Evolutionary conservation across 2,113 vertebrate genomes (phyloP).

Genomic region (Pangasianodon hypophthalmus): DNA sequence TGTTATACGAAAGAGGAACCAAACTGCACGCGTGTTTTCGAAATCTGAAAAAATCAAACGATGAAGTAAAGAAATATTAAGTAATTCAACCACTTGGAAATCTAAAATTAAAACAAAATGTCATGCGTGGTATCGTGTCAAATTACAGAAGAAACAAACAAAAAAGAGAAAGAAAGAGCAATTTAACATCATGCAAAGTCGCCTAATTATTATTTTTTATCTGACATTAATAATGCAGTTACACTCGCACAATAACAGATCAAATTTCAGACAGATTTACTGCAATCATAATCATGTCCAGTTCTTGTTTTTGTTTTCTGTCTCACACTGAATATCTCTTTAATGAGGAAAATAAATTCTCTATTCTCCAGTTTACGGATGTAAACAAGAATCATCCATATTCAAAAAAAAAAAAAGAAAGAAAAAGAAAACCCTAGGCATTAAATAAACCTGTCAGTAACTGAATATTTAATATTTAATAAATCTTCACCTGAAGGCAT

Average conservation of each 20-base stretch:
- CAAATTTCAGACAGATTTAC: conserved; percentile 12
- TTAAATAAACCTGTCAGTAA: background rate
- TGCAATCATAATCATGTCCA: background rate
- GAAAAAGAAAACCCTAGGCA: too few relatives aligned
- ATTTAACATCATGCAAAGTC: background rate
- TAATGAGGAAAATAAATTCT: background rate
- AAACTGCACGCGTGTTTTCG: background rate
- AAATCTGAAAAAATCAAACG: background rate
- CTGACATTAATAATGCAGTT: background rate
- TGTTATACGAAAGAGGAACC: background rate
- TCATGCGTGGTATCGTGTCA: background rate
- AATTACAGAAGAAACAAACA: background rate
- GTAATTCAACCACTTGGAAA: background rate
- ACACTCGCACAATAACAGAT: background rate
- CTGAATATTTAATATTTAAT: background rate
- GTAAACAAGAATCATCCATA: background rate
- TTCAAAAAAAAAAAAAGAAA: background rate
- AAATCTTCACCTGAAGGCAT: background rate
- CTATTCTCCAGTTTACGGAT: background rate
- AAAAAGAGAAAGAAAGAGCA: background rate
- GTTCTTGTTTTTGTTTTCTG: background rate
- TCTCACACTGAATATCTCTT: background rate
- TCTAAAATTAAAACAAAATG: background rate
- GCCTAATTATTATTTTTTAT: background rate
- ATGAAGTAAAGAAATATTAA: background rate